Conservation (phyloP, 2,797 vertebrate genomes). For the Cyprinodon diabolis region DNA sequence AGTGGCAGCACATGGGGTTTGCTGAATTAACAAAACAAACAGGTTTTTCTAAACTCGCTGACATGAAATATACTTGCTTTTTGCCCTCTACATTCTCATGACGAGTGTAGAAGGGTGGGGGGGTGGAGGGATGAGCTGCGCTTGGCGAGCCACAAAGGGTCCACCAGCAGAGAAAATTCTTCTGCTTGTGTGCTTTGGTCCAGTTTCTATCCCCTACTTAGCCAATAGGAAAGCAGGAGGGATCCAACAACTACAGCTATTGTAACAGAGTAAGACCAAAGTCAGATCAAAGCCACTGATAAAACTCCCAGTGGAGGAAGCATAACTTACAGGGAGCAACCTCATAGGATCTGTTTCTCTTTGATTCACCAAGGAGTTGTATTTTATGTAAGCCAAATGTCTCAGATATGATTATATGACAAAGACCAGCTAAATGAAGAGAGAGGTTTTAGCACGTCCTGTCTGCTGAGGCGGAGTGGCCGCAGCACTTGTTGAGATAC, state of each 20-base stretch:
- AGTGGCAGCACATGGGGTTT: constrained; percentile 60
- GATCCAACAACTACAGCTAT: constrained; percentile 32
- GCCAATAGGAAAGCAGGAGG: constrained; percentile 27
- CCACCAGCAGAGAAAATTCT: constrained; percentile 40
- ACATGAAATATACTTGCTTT: constrained; percentile 68
- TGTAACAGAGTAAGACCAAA: constrained; percentile 55
- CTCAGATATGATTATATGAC: constrained; percentile 30
- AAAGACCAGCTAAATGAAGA: constrained; percentile 21
- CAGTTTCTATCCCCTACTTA: constrained; percentile 32
- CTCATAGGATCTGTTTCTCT: constrained; percentile 36
- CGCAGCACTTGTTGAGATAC: constrained; percentile 32
- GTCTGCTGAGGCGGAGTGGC: constrained; percentile 10
- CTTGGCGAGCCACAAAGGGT: constrained; percentile 25
- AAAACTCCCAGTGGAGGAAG: constrained; percentile 30
- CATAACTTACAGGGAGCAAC: constrained; percentile 25
- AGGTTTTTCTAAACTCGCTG: constrained; percentile 67
- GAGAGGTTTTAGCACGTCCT: constrained; percentile 27
- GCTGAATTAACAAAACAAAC: constrained; percentile 75
- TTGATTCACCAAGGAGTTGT: constrained; percentile 37
- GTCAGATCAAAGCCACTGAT: constrained; percentile 54
- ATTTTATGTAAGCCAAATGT: constrained; percentile 18
- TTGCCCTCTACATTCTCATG: constrained; percentile 51
- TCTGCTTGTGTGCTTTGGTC: constrained; percentile 52
- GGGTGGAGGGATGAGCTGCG: constrained; percentile 25
- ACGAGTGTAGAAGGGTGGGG: constrained; percentile 9